Conservation (phyloP, 2,113 vertebrate genomes). For the Macrotus californicus region DNA sequence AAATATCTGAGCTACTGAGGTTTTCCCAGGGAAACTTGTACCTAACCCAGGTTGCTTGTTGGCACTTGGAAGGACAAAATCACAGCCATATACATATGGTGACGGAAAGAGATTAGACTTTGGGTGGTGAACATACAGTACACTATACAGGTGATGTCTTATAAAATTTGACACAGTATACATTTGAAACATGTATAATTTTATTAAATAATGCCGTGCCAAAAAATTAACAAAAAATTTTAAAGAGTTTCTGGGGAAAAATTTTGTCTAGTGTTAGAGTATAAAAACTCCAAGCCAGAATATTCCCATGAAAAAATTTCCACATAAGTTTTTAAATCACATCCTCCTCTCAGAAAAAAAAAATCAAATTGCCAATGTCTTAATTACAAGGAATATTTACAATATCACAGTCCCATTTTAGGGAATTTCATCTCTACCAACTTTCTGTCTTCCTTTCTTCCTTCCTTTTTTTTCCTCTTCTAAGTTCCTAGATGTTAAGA, state of each 20-base stretch:
- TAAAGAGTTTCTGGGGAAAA: background rate
- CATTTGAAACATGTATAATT: background rate
- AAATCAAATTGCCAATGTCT: background rate
- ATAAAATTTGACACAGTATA: background rate
- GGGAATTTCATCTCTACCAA: background rate
- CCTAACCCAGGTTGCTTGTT: background rate
- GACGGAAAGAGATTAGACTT: background rate
- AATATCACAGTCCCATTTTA: background rate
- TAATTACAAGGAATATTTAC: background rate
- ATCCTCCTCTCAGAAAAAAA: background rate
- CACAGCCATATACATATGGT: background rate
- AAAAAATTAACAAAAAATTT: background rate
- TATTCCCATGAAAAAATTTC: background rate
- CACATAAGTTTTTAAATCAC: conserved; percentile 13
- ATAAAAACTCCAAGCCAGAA: conserved; percentile 4
- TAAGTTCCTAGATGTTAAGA: background rate
- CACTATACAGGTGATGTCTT: background rate
- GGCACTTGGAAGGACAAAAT: background rate
- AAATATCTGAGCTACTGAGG: background rate
- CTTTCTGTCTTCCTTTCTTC: background rate
- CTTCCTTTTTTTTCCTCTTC: background rate
- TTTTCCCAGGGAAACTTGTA: background rate
- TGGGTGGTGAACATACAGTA: background rate
- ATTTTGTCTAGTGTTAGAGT: background rate
- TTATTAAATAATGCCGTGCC: background rate